Evolutionary conservation across 2,888 invertebrate species (phyloP).

Genomic region (Ecliptopera silaceata): DNA sequence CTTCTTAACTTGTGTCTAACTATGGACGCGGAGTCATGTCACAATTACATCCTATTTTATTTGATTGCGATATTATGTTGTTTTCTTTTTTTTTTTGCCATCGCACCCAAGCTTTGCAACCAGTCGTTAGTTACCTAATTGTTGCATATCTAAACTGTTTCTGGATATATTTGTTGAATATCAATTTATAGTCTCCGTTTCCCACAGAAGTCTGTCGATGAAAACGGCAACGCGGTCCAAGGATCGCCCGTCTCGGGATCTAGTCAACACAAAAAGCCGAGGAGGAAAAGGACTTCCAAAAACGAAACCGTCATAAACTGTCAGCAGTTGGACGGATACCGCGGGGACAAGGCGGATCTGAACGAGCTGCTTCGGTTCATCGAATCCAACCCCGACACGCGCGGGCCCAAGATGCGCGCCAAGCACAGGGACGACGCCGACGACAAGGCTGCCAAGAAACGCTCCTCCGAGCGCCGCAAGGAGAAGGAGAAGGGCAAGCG

Average conservation of each 20-base stretch:
- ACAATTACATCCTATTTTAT: too few species aligned
- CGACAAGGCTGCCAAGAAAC: slow-evolving; percentile 76
- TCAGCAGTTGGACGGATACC: slow-evolving; percentile 89
- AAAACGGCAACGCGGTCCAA: slow-evolving; percentile 90
- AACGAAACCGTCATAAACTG: slow-evolving; percentile 83
- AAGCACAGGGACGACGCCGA: slow-evolving; percentile 72
- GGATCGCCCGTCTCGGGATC: slow-evolving; percentile 74
- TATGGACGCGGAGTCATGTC: too few species aligned
- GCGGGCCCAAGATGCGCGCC: slow-evolving; percentile 63
- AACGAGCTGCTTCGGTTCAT: slow-evolving; percentile 91
- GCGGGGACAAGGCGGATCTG: slow-evolving; percentile 87
- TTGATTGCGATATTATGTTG: too few species aligned
- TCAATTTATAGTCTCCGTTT: slow-evolving; percentile 3
- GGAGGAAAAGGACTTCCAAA: slow-evolving; percentile 84
- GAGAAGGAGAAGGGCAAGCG: slow-evolving; percentile 83
- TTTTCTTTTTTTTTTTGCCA: too few species aligned
- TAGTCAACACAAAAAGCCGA: slow-evolving; percentile 80
- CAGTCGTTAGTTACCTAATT: too few species aligned
- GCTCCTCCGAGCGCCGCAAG: slow-evolving; percentile 76
- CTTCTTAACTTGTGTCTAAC: too few species aligned
- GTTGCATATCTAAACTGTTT: too few species aligned
- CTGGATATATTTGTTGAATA: too few species aligned
- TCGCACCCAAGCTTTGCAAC: too few species aligned
- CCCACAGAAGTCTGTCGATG: slow-evolving; percentile 88
- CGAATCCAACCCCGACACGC: slow-evolving; percentile 83